phyloP scores from a whole-genome alignment of 1,140 invertebrate species.

The Brachionus manjavacas region DNA sequence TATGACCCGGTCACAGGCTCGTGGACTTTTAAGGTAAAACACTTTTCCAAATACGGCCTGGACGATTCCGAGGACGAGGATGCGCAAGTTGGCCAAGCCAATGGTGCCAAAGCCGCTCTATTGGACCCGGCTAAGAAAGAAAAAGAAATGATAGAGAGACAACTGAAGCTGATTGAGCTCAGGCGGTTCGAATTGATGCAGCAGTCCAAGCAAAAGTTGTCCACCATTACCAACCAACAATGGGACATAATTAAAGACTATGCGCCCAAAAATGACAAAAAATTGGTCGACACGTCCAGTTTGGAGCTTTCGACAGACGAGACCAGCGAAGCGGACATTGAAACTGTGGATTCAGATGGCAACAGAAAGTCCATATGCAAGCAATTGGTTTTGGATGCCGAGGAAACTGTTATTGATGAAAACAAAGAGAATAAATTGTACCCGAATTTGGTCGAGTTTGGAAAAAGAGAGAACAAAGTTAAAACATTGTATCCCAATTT shows the following conservation, averaged over 20 bases:
- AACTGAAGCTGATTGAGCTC: constrained; percentile 25
- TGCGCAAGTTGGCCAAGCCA: background rate
- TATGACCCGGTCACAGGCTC: constrained; percentile 89
- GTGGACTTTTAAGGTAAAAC: constrained; percentile 74
- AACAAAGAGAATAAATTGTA: constrained; percentile 10
- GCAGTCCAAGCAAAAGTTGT: background rate
- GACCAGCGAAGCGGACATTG: background rate
- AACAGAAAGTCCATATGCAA: background rate
- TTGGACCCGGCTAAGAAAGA: background rate
- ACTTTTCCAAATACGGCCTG: constrained; percentile 37
- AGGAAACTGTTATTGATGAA: background rate
- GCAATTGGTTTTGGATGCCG: background rate
- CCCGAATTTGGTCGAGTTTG: background rate
- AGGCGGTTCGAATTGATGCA: constrained; percentile 20
- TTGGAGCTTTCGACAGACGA: constrained; percentile 20
- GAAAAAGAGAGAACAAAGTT: background rate
- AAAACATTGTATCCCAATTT: constrained; percentile 15
- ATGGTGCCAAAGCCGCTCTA: background rate
- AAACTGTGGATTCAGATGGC: background rate
- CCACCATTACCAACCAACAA: background rate
- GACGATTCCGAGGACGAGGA: constrained; percentile 38
- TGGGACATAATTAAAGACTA: constrained; percentile 36
- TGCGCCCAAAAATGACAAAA: background rate
- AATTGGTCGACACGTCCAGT: constrained; percentile 6
- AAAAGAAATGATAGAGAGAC: constrained; percentile 25